Conservation (phyloP, 1,140 invertebrate genomes). For the Goniozus legneri region DNA sequence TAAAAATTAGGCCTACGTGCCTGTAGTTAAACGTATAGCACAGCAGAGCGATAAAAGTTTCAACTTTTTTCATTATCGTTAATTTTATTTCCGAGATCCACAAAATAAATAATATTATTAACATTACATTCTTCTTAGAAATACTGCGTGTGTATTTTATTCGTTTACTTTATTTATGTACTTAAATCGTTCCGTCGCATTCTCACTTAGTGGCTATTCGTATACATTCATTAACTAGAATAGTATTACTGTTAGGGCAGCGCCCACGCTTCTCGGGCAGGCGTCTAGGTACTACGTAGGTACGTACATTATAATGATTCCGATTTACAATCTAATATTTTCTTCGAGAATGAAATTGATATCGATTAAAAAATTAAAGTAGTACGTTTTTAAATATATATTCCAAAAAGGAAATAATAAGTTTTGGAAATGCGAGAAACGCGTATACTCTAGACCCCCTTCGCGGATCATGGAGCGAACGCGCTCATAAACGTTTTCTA, state of each 20-base stretch:
- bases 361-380: no score
- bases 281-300: constrained; percentile 41
- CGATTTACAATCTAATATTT: not conserved
- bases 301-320: constrained; percentile 34
- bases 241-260: constrained; percentile 51
- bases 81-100: constrained; percentile 39
- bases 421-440: constrained; percentile 18
- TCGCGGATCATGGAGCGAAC: constrained; percentile 36
- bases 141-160: constrained; percentile 43
- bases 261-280: constrained; percentile 28
- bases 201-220: constrained; percentile 50
- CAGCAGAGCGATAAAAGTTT: constrained; percentile 18
- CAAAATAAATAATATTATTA: constrained; percentile 55
- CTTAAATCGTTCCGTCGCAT: constrained; percentile 26
- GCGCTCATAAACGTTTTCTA: constrained; percentile 38
- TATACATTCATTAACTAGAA: constrained; percentile 57
- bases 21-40: constrained; percentile 27
- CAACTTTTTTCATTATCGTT: not conserved
- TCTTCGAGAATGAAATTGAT: no score
- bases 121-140: constrained; percentile 53
- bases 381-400: no score
- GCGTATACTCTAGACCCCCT: constrained; percentile 26
- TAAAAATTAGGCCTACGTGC: constrained; percentile 25
- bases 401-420: not conserved
- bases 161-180: constrained; percentile 24